phyloP scores from a whole-genome alignment of 92 coral and sea anemone species.

The Isaurus tuberculatus region DNA sequence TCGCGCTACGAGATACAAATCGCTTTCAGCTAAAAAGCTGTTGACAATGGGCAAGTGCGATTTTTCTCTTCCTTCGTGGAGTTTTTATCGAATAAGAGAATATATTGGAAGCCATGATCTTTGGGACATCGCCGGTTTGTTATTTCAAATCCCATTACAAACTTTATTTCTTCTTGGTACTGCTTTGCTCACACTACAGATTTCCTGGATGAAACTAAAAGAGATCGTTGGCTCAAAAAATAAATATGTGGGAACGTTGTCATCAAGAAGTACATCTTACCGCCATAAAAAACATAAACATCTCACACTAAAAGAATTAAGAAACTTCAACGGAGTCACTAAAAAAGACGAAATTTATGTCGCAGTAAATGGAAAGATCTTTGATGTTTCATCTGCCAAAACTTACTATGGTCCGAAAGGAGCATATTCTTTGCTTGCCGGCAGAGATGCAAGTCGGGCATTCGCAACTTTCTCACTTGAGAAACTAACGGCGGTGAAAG shows the following conservation, averaged over 20 bases:
- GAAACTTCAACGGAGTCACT: slow-evolving; percentile 64
- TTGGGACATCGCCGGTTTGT: slow-evolving; percentile 66
- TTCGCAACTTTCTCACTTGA: slow-evolving; percentile 85
- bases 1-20: background rate
- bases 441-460: slow-evolving; percentile 97
- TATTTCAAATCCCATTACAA: slow-evolving; percentile 74
- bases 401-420: slow-evolving; percentile 79
- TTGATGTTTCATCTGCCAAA: slow-evolving; percentile 83
- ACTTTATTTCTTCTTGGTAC: slow-evolving; percentile 70
- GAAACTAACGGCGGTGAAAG: slow-evolving; percentile 39
- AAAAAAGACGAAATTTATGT: slow-evolving; percentile 71
- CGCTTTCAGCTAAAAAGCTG: background rate
- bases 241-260: background rate
- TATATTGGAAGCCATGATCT: slow-evolving; percentile 56
- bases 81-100: slow-evolving; percentile 37
- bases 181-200: slow-evolving; percentile 71
- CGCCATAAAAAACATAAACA: slow-evolving; percentile 59
- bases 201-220: slow-evolving; percentile 73
- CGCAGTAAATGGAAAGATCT: slow-evolving; percentile 91
- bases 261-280: background rate
- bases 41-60: slow-evolving; percentile 36
- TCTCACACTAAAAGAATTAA: slow-evolving; percentile 71
- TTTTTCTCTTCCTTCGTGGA: slow-evolving; percentile 39
- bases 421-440: slow-evolving; percentile 80
- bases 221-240: slow-evolving; percentile 37